Conservation (phyloP, 2,113 vertebrate genomes). For the Hemibagrus wyckioides region DNA sequence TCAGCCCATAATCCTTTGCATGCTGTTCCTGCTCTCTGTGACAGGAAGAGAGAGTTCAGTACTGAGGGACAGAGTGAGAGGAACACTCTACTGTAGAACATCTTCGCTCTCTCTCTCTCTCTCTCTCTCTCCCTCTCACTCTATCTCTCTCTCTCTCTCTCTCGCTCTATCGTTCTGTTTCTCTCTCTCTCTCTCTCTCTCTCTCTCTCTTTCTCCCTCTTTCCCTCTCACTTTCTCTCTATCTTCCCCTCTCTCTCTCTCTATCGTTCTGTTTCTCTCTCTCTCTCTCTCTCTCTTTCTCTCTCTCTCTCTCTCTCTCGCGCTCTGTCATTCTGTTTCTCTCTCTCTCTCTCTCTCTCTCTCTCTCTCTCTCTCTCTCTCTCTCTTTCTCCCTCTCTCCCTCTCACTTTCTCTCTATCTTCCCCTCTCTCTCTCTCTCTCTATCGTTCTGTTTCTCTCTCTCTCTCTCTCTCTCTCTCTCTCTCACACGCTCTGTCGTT, state of each 20-base stretch:
- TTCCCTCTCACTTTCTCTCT: neutral
- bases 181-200: neutral
- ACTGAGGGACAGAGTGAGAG: conserved; percentile 9
- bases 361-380: neutral
- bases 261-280: neutral
- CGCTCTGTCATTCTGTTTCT: neutral
- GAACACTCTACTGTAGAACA: conserved; percentile 18
- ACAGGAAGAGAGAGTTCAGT: conserved; percentile 34
- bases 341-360: neutral
- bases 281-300: neutral
- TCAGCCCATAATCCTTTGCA: conserved; percentile 46
- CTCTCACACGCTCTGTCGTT: neutral
- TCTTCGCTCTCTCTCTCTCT: neutral
- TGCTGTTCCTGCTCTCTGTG: conserved; percentile 33
- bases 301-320: neutral
- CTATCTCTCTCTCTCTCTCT: neutral
- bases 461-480: neutral
- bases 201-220: neutral
- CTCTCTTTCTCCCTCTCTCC: neutral
- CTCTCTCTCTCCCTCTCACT: too few species aligned
- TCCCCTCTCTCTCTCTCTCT: neutral
- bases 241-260: neutral
- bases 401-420: neutral
- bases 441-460: neutral
- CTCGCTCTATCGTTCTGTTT: neutral